A percentile compares a stretch with the other conserved stretches of the same genome.
These are phyloP conservation scores for Octonoba sinensis DNA, from an alignment of 2,888 invertebrate species.

Conservation along the genomic window DNA sequence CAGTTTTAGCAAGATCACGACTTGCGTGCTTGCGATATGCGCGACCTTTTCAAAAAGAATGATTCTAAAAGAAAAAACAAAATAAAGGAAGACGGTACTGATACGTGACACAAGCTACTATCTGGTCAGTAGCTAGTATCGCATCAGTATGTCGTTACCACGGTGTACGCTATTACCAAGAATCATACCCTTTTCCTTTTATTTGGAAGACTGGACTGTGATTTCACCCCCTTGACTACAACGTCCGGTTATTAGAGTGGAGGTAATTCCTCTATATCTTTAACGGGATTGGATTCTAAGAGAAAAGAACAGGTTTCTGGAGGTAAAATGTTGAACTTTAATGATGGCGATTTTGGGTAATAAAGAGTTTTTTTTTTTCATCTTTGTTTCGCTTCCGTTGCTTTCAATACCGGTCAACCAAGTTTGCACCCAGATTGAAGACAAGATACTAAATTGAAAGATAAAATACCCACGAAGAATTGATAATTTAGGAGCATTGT, in stretches of 20 bases:
- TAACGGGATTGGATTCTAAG: conserved; percentile 8
- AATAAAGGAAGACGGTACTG: conserved; percentile 9
- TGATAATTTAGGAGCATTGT: too few relatives aligned
- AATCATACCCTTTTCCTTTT: conserved; percentile 39
- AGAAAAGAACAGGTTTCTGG: conserved; percentile 13
- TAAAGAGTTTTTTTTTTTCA: not conserved
- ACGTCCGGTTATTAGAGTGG: conserved; percentile 51
- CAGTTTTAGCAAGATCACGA: conserved; percentile 19
- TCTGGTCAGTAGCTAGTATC: conserved; percentile 3
- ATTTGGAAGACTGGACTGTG: conserved; percentile 45
- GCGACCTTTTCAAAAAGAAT: conserved; percentile 32
- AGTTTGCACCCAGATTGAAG: too few relatives aligned
- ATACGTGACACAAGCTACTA: conserved; percentile 47
- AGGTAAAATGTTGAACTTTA: conserved; percentile 38
- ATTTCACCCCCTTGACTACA: conserved; percentile 45
- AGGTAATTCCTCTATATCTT: conserved; percentile 1
- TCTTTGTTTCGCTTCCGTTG: too few relatives aligned
- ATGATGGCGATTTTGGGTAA: conserved; percentile 31
- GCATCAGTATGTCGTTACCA: too few relatives aligned
- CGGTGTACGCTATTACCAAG: conserved; percentile 15
- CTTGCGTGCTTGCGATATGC: conserved; percentile 20
- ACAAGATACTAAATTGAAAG: too few relatives aligned
- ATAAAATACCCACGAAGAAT: too few relatives aligned
- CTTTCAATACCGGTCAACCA: too few relatives aligned
- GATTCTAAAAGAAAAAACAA: conserved; percentile 20